These are phyloP conservation scores for Ariopsis seemanni DNA, from an alignment of 2,113 vertebrate species.

Conservation along the genomic window DNA sequence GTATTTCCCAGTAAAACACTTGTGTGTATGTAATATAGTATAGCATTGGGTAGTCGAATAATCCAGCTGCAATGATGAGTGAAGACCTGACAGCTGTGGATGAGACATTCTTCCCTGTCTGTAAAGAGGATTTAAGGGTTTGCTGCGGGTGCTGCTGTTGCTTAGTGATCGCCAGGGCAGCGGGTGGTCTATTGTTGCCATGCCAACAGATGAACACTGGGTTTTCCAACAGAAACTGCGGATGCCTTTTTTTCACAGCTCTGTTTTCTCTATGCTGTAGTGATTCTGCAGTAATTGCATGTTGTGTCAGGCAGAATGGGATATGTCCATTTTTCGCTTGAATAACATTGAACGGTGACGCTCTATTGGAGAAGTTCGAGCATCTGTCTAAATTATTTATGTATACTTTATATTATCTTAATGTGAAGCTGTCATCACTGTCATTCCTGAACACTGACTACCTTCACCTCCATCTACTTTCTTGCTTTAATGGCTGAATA, in stretches of 20 bases:
- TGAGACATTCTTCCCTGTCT: background rate
- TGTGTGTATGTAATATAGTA: too few species aligned
- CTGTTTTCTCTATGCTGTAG: slow-evolving; percentile 53
- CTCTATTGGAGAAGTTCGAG: background rate
- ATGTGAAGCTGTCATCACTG: background rate
- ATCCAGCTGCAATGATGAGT: background rate
- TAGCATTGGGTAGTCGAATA: too few species aligned
- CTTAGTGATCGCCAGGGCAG: slow-evolving; percentile 23
- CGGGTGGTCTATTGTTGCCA: slow-evolving; percentile 50
- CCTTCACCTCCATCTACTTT: background rate
- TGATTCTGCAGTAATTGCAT: slow-evolving; percentile 42
- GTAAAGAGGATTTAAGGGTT: slow-evolving; percentile 28
- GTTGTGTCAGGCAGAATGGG: background rate
- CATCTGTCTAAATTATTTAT: background rate
- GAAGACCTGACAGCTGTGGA: background rate
- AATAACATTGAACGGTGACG: background rate
- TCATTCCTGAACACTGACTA: background rate
- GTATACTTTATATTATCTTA: background rate
- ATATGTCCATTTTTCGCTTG: background rate
- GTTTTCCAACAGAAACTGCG: slow-evolving; percentile 29
- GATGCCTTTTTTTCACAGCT: slow-evolving; percentile 19
- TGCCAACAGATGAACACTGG: slow-evolving; percentile 55
- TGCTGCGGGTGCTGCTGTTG: slow-evolving; percentile 11
- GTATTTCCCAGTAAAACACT: too few species aligned
- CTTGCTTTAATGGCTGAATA: background rate